These are phyloP conservation scores for Empis livida DNA, from an alignment of 2,888 invertebrate genomes.

Conservation along the genomic window DNA sequence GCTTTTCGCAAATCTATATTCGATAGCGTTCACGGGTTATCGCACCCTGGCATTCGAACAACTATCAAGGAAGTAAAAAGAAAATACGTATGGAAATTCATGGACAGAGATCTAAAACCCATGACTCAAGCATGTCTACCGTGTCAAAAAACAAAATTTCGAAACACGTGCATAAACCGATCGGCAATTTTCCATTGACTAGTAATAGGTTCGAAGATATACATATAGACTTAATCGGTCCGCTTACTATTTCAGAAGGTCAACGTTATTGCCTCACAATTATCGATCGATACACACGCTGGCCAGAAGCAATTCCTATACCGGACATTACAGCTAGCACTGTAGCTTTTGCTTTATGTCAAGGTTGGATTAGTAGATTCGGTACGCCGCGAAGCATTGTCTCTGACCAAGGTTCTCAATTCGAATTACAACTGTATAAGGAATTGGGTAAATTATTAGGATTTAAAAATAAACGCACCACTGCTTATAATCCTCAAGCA, in stretches of 20 bases:
- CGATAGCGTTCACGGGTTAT: slow-evolving; percentile 9
- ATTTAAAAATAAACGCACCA: too few relatives aligned
- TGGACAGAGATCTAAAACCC: neutral
- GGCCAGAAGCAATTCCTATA: too few relatives aligned
- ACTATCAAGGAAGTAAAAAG: slow-evolving; percentile 4
- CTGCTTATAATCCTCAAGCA: too few relatives aligned
- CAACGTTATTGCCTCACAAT: slow-evolving; percentile 22
- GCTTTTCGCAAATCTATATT: slow-evolving; percentile 1
- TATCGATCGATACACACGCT: too few relatives aligned
- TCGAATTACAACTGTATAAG: too few relatives aligned
- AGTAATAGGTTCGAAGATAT: neutral
- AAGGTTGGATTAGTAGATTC: too few relatives aligned
- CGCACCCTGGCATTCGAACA: slow-evolving; percentile 13
- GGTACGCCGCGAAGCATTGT: too few relatives aligned
- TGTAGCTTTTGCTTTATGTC: too few relatives aligned
- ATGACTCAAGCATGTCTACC: neutral
- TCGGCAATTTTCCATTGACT: neutral
- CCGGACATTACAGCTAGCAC: too few relatives aligned
- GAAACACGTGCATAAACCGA: neutral
- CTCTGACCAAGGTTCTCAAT: too few relatives aligned
- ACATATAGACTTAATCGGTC: neutral
- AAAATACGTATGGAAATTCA: neutral
- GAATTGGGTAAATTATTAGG: too few relatives aligned
- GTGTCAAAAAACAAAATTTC: neutral
- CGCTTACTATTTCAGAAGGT: neutral